phyloP scores from a whole-genome alignment of 2,113 vertebrate species.

The Romanogobio albipinnatus region DNA sequence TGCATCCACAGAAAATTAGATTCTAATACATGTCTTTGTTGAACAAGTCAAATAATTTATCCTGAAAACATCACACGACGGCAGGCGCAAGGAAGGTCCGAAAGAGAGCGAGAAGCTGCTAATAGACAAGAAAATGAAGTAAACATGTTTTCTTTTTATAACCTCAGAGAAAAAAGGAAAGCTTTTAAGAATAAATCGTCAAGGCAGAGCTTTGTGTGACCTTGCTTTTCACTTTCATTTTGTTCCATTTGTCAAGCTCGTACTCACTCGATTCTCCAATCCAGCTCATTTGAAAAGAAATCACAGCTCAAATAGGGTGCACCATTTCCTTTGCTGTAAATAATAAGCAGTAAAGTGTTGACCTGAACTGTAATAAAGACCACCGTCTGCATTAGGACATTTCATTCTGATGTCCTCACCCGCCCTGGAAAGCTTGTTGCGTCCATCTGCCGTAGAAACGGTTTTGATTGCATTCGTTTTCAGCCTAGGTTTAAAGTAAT shows the following conservation, averaged over 20 bases:
- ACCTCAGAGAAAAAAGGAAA: conserved; percentile 21
- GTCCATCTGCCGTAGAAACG: neutral
- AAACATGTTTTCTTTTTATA: conserved; percentile 38
- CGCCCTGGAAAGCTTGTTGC: neutral
- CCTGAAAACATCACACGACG: conserved; percentile 38
- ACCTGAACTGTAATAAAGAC: conserved; percentile 46
- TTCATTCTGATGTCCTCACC: neutral
- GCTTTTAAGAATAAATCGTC: conserved; percentile 34
- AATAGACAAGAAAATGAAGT: conserved; percentile 50
- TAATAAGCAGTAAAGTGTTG: conserved; percentile 31
- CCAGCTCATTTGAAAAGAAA: conserved; percentile 48
- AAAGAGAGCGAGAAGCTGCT: conserved; percentile 10
- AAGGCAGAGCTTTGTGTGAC: neutral
- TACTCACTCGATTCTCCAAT: conserved; percentile 33
- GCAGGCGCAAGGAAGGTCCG: conserved; percentile 3
- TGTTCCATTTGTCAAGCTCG: conserved; percentile 42
- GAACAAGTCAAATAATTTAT: conserved; percentile 50
- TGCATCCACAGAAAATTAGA: conserved; percentile 41
- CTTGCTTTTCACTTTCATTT: conserved; percentile 47
- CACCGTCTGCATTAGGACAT: neutral
- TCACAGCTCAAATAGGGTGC: conserved; percentile 32
- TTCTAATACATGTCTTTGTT: conserved; percentile 42
- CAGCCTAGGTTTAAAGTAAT: neutral
- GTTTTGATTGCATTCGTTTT: conserved; percentile 1
- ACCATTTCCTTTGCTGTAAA: conserved; percentile 14